Base-by-base conservation (phyloP, 1,140 invertebrate species). In the Drosophila hydei region DNA sequence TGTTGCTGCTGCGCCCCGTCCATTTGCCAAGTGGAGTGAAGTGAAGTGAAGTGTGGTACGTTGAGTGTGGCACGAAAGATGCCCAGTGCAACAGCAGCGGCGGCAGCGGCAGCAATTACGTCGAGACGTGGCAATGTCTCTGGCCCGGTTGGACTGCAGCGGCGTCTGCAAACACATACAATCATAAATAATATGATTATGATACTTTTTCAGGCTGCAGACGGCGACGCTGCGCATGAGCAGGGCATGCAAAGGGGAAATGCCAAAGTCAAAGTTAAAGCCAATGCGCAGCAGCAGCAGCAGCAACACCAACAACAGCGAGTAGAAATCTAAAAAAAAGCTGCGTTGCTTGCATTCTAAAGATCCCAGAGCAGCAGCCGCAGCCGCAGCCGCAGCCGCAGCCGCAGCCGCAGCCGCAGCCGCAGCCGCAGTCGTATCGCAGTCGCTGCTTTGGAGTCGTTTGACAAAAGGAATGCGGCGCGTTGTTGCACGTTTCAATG, bases 131-230 rank as follows among this genome's bases (percentile, higher is more conserved):
- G 50, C 61, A 63, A 63, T 55, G 59, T 61, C 65, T 47, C 58
- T 27, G 36, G 40, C 36, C 48, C 40, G 9, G 36, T 38, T n/a
- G 36, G 36, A 38, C n/a, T 60, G 25, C 40, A 30, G 47, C 60
- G 48, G 50, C 61, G 62, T 59, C 54, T 67, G 78, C 79, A 77
- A 80, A 75, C 80, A 80, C 80, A 85, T 87, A 80, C 77, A 80
- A 87, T 85, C 81, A 80, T 85, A 85, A 85, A 85, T 80, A 85
- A 85, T 87, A 80, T 81, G 81, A 85, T 85, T 85, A 85, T 85
- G 81, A 85, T 85, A 77, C 74, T 77, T 76, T 77, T 65, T 71
- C 59, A 54, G 42, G 55, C 51, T n/a, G 38, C 51, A 55, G 51
- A 48, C 62, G 52, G 33, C n/a, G 12, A 33, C 47, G 52, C 48